Evolutionary conservation across 2,797 vertebrate species (phyloP), one percentile per base, ranked within the genome.

Genomic region (Pitangus sulphuratus): DNA sequence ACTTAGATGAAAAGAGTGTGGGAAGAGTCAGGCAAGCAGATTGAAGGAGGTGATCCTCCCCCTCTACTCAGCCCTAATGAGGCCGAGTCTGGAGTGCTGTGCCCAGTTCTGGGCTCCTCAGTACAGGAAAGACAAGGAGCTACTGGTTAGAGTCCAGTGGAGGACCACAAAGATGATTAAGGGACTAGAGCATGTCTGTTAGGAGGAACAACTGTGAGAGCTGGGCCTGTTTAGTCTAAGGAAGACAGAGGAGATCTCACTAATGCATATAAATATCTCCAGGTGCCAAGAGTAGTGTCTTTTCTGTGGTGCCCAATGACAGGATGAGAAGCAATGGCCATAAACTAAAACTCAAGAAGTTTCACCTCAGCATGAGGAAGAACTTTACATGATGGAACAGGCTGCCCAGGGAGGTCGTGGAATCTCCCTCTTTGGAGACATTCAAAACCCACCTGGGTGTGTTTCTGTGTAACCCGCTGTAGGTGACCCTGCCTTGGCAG

Each of bases 41-140:
- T 15, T 30, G 9, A 70, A 44, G 20, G 12, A 57, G 17, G 12
- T 26, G n/a, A 39, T 70, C 13, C 61, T 50, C 0, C 11, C 4
- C 5, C 28, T 42, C n/a, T 39, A 0, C n/a, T 45, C 10, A 1
- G 50, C n/a, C 14, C 57, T 51, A 1, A 12, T 8, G 37, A 33
- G 37, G 56, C 31, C 31, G 10, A 8, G 12, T 28, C 11, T 18
- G 28, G 11, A 56, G 19, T 30, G 26, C 35, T 69, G 31, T n/a
- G 44, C 12, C 19, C 71, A 50, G 28, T 18, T 50, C 56, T 70
- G 37, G 16, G 5, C 33, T 69, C 42, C 48, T 50, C 24, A 6
- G 28, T 18, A 14, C 17, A 22, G 11, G 37, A 33, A 24, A 30
- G 58, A 50, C 12, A 24, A 39, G 24, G 19, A 58, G 25, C 22